Base-by-base conservation (phyloP, 2,888 invertebrate species). In the Amphipyra berbera region DNA sequence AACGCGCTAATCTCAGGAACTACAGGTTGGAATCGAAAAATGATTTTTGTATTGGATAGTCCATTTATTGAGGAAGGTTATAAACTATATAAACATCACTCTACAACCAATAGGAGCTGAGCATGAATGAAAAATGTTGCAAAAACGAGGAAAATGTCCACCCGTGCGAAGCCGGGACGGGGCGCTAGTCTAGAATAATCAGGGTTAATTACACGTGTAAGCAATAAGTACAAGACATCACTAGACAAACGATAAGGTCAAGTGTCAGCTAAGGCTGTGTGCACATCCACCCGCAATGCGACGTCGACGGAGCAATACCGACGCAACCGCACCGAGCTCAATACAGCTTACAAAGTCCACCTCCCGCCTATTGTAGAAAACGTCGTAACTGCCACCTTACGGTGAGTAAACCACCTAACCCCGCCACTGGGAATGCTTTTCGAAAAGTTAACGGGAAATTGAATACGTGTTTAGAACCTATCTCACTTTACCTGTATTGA, bases 381-480 rank as follows among this genome's bases (percentile, higher is more conserved):
- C 47, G 21, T 47, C 45, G 10, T 47, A 48, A 40, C 33, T n/a
- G 14, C n/a, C 21, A 40, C 27, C 14, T 7, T 54, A 38, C 21
- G 21, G 46, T 27, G 2, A 13, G 8, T 2, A 33, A 41, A 21
- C 44, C 47, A 14, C 40, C 30, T 46, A 50, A 47, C 7, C 15
- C 14, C 35, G 7, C 56, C n/a, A 13, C 30, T n/a, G 37, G 27
- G 40, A 60, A 55, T 60, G 46, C 41, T 58, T 47, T 44, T 55
- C 35, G 12, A 30, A 47, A 74, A 60, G 52, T 61, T 48, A 56
- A 74, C 60, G 52, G 76, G 62, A 78, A 75, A 75, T 75, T 62
- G 76, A 61, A 66, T 42, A 78, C 75, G 71, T 75, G 62, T 75
- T 66, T 47, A 56, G 41, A 74, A 75, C 52, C 76, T 56, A 61